Conservation (phyloP, 2,113 vertebrate genomes). For the Acanthisitta chloris region DNA sequence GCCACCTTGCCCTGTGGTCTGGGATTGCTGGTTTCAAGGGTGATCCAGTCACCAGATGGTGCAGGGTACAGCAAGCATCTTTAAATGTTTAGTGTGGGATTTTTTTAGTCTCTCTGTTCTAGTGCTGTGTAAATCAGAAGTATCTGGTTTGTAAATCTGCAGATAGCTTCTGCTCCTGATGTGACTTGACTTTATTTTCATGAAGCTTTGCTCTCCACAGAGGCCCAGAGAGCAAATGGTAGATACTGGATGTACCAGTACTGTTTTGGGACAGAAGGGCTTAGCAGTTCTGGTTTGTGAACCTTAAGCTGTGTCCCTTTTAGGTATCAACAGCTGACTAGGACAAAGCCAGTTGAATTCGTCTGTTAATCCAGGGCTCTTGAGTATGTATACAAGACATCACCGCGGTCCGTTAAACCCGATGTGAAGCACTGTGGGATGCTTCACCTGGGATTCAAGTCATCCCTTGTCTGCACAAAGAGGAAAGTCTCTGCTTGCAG, state of each 20-base stretch:
- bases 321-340: not conserved
- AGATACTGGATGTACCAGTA: not conserved
- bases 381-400: not conserved
- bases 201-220: not conserved
- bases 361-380: not conserved
- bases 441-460: not conserved
- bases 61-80: not conserved
- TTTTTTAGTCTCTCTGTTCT: not conserved
- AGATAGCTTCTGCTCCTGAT: not conserved
- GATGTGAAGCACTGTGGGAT: not conserved
- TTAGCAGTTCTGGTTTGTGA: not conserved
- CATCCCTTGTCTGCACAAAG: not conserved
- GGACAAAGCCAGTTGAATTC: not conserved
- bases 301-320: not conserved
- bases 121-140: not conserved
- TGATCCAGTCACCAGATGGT: not conserved
- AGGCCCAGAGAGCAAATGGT: not conserved
- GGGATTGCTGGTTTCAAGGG: not conserved
- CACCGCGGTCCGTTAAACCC: not conserved
- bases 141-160: slow-evolving; percentile 13
- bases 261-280: not conserved
- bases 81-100: not conserved
- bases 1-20: not conserved
- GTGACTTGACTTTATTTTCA: slow-evolving; percentile 1
- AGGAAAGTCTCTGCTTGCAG: not conserved